Conservation (phyloP, 2,797 vertebrate species). For the Spheniscus humboldti region DNA sequence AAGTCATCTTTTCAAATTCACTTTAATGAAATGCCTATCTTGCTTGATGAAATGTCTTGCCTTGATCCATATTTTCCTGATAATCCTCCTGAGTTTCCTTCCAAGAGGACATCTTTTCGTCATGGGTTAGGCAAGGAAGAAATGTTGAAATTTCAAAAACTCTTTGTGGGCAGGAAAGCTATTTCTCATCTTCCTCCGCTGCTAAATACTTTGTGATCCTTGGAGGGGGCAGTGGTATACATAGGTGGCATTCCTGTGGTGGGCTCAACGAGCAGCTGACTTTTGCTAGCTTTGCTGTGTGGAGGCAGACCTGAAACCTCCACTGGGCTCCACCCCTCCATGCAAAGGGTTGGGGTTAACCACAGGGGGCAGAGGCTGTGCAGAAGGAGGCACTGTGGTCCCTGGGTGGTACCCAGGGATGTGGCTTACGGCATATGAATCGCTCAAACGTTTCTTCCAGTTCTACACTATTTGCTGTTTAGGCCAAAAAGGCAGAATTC, state of each 20-base stretch:
- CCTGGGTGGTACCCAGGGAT: background rate
- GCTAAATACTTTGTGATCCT: background rate
- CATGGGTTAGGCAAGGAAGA: background rate
- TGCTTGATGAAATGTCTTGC: background rate
- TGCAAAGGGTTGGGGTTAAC: background rate
- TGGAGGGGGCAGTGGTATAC: background rate
- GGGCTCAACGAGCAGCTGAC: background rate
- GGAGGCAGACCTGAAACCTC: background rate
- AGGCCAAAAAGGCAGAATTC: background rate
- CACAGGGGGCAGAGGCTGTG: background rate
- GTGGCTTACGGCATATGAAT: background rate
- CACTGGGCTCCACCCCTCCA: background rate
- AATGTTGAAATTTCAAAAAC: slow-evolving; percentile 9
- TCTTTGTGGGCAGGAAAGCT: background rate
- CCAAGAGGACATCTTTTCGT: background rate
- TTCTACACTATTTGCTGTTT: background rate
- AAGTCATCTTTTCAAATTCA: background rate
- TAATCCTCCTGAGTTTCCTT: background rate
- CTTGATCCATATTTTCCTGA: background rate
- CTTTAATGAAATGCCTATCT: background rate
- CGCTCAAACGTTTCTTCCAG: background rate
- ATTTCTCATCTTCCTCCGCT: background rate
- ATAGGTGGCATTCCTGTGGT: slow-evolving; percentile 33
- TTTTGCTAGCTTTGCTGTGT: background rate
- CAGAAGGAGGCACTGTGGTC: background rate